A percentile compares a stretch with the other conserved stretches of the same genome.
These are phyloP conservation scores for Tetragonula carbonaria DNA, from an alignment of 2,888 invertebrate species.

Conservation along the genomic window DNA sequence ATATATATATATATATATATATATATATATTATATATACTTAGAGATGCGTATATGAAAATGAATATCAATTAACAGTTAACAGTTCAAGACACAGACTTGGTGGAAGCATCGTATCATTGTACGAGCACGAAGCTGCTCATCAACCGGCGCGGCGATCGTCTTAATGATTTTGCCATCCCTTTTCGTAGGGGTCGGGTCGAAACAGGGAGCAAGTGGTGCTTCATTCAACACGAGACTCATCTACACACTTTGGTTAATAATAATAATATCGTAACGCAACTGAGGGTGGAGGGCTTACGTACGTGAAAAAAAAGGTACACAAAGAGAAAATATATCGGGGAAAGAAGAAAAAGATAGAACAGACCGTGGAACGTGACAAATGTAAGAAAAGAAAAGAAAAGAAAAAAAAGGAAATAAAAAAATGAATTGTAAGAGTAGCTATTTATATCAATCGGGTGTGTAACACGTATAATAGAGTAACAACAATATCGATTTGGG, in stretches of 20 bases:
- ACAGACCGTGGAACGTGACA: constrained; percentile 43
- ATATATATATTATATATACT: constrained; percentile 18
- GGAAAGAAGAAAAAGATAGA: constrained; percentile 20
- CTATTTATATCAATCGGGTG: constrained; percentile 53
- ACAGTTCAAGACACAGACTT: constrained; percentile 21
- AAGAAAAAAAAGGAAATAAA: constrained; percentile 26
- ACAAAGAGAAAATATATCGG: constrained; percentile 46
- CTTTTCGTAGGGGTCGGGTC: constrained; percentile 83
- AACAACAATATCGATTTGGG: constrained; percentile 59
- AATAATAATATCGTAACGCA: constrained; percentile 62
- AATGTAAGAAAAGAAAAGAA: constrained; percentile 16
- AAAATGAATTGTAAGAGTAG: constrained; percentile 45
- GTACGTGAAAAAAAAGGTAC: constrained; percentile 59
- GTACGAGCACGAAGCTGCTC: constrained; percentile 14
- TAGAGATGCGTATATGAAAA: constrained; percentile 42
- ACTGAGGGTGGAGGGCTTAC: constrained; percentile 32
- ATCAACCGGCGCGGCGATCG: constrained; percentile 13
- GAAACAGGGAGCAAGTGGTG: constrained; percentile 73
- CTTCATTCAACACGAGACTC: constrained; percentile 81
- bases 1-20: no score
- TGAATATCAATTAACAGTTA: constrained; percentile 47
- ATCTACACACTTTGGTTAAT: constrained; percentile 79
- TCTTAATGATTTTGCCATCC: constrained; percentile 77
- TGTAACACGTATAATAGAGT: constrained; percentile 59
- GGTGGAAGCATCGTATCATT: constrained; percentile 50